Evolutionary conservation across 2,888 invertebrate species (phyloP), one percentile per base, ranked within the genome.

Genomic region (Polylopha cassiicola): DNA sequence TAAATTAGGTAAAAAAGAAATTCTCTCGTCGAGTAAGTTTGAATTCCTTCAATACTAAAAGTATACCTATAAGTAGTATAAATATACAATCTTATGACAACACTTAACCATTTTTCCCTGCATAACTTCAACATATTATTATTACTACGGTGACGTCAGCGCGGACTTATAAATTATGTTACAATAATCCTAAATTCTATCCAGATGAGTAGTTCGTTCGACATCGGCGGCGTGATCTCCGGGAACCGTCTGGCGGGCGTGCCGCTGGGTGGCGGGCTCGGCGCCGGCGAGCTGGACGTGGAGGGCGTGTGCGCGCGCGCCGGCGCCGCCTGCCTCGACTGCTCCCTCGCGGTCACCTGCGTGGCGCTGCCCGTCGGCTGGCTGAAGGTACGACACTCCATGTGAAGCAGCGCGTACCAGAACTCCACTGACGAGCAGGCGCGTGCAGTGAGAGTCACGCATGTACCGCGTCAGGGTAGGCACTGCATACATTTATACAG

Each of bases 171-270:
- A 22, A 8, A 8, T 22, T 7, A 22, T 3, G 8, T n/a, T n/a
- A 8, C 3, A 3, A 22, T 22, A 24, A 11, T 8, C 8, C 5
- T 8, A 7, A 16, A 24, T 11, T 9, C 11, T 21, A 52, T 58
- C 1, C 61, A 82, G 81, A 17, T 67, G 5, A 63, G 74, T 1
- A 61, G 61, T 1, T 73, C 77, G 0, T 69, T 75, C 30, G 79
- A 81, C 31, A 55, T 85, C 0, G 61, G 79, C 1, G 80, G 78
- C 0, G 70, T 75, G 3, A 47, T 82, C 14, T 65, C 78, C 23
- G 85, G 85, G 0, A 74, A 85, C 55, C 65, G 76, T 3, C 78
- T 84, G 81, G 85, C 63, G 0, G 72, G 70, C 0, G 71, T 78
- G 0, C 84, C 85, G 0, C 60, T 85, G 3, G 85, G 84, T 6